Evolutionary conservation across 1,140 invertebrate genomes (phyloP).

Genomic region (Drosophila equinoxialis): DNA sequence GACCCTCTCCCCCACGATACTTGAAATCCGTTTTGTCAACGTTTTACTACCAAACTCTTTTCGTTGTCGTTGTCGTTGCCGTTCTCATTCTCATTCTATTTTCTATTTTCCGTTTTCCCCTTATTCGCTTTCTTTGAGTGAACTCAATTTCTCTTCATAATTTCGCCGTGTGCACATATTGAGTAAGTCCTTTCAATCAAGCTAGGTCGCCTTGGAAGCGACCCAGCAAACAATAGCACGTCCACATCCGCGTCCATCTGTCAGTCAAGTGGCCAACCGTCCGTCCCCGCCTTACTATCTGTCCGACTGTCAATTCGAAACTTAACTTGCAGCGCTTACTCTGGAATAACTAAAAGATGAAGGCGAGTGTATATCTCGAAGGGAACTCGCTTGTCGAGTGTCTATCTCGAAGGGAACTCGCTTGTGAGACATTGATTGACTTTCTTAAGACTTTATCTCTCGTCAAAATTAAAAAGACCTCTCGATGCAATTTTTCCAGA

Average conservation of each 20-base stretch:
- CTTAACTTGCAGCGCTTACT: constrained; percentile 62
- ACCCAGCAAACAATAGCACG: constrained; percentile 56
- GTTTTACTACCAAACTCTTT: constrained; percentile 62
- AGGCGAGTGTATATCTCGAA: constrained; percentile 49
- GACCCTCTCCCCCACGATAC: constrained; percentile 24
- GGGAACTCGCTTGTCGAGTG: constrained; percentile 67
- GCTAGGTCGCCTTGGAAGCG: constrained; percentile 10
- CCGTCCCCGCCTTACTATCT: constrained; percentile 5
- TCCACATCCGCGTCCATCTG: constrained; percentile 70
- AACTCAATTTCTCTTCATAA: constrained; percentile 75
- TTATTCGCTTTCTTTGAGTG: constrained; percentile 18
- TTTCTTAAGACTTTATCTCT: constrained; percentile 82
- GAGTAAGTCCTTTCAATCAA: constrained; percentile 79
- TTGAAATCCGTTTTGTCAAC: constrained; percentile 76
- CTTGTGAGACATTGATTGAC: constrained; percentile 81
- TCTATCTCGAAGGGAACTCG: constrained; percentile 64
- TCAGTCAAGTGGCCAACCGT: constrained; percentile 70
- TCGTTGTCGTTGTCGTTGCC: not conserved
- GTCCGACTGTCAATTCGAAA: constrained; percentile 70
- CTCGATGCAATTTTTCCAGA: not conserved
- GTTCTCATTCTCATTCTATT: constrained; percentile 2
- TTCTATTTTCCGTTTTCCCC: constrained; percentile 8
- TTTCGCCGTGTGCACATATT: constrained; percentile 66
- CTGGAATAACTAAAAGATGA: constrained; percentile 41
- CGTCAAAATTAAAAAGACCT: constrained; percentile 74